These are phyloP conservation scores for Tachina fera DNA, from an alignment of 2,888 invertebrate genomes.

Conservation along the genomic window DNA sequence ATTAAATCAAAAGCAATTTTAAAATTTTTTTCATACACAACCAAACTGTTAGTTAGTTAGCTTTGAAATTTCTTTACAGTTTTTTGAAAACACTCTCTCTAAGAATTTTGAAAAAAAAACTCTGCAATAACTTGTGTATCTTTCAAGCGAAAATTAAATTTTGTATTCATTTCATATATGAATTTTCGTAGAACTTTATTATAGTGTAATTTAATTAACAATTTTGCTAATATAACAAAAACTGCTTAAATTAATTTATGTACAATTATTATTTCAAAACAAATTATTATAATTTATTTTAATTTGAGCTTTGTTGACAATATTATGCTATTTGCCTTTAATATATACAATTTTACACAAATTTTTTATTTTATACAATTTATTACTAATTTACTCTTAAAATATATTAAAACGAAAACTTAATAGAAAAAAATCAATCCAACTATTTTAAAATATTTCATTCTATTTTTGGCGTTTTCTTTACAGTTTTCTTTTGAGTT, in stretches of 20 bases:
- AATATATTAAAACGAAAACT: conserved; percentile 8
- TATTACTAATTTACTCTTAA: background rate
- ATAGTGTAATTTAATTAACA: conserved; percentile 17
- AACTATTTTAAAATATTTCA: conserved; percentile 57
- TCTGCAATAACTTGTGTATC: no score
- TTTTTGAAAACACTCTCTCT: background rate
- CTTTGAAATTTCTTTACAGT: no score
- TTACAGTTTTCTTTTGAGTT: conserved; percentile 72
- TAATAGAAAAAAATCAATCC: conserved; percentile 22
- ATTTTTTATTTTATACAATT: conserved; percentile 17
- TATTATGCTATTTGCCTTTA: conserved; percentile 65
- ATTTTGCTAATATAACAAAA: conserved; percentile 38
- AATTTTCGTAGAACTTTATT: background rate
- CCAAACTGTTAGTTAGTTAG: no score
- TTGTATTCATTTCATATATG: background rate
- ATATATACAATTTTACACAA: conserved; percentile 45
- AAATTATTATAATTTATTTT: conserved; percentile 43
- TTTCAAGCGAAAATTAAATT: background rate
- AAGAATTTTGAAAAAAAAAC: background rate
- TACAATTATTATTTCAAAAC: conserved; percentile 22
- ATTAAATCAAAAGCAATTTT: no score
- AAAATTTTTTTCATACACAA: no score
- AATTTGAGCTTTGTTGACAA: conserved; percentile 72
- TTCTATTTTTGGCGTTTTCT: conserved; percentile 76
- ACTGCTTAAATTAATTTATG: conserved; percentile 16